Base-by-base conservation (phyloP, 2,113 vertebrate genomes). In the Miniopterus natalensis region DNA sequence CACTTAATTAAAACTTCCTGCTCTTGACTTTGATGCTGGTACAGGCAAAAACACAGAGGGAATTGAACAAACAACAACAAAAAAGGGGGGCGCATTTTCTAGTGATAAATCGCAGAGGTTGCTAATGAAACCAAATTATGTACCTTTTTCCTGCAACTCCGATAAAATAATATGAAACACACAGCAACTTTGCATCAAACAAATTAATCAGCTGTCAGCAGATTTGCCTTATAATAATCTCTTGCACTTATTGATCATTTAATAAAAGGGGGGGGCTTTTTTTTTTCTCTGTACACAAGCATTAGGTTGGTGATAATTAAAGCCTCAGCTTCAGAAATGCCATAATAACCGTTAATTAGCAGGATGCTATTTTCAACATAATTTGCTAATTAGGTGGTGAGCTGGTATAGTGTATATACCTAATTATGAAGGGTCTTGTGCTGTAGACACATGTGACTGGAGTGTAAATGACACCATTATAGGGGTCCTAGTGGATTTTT, bases 331-430 rank as follows among this genome's bases (percentile, higher is more conserved):
- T 99, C 99, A 99, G 99, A 99, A 99, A 99, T 99, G 99, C 99
- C 99, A 99, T 99, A 99, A 99, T 99, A 99, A 99, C 99, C 92
- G 98, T 99, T 99, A 99, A 99, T 99, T 99, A 99, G 99, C 98
- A 99, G 98, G 98, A 99, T 99, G 99, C 99, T 99, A 99, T 99
- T 99, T 99, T 99, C 99, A 98, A 99, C 98, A 99, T 99, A 99
- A 99, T 99, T 99, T 99, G 99, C 99, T 99, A 99, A 99, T 99
- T 99, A 99, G 99, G 98, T 98, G 98, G 98, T 98, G 98, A 99
- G 99, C 98, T 98, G 98, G 98, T 99, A 98, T 98, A 98, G 99
- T 98, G 99, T 99, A 99, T 98, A 95, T 99, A 98, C 98, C 99
- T 99, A 99, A 99, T 99, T 99, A 99, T 98, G 98, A 99, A 99